Evolutionary conservation across 2,797 vertebrate species (phyloP).

Genomic region (Selene dorsalis): DNA sequence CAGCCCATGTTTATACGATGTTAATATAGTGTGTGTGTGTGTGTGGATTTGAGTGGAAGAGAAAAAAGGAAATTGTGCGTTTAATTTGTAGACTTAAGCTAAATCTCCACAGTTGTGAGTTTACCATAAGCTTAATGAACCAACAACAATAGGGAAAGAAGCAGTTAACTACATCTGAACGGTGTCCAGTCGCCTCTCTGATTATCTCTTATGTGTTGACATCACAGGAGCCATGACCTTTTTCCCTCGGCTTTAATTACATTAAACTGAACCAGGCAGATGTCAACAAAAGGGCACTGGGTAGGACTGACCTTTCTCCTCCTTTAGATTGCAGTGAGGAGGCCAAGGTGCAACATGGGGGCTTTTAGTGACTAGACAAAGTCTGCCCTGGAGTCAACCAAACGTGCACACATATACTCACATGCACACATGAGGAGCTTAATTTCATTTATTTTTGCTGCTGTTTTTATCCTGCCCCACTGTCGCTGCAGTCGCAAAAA

Average conservation of each 20-base stretch:
- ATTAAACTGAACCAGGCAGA: slow-evolving; percentile 63
- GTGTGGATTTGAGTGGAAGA: neutral
- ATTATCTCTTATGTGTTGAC: slow-evolving; percentile 32
- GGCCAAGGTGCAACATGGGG: slow-evolving; percentile 1
- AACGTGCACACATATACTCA: neutral
- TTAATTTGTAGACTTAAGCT: neutral
- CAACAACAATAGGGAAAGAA: neutral
- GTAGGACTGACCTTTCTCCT: slow-evolving; percentile 69
- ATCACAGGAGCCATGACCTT: slow-evolving; percentile 64
- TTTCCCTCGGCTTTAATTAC: slow-evolving; percentile 52
- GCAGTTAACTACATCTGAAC: neutral
- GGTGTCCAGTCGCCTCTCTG: slow-evolving; percentile 4
- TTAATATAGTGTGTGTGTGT: neutral
- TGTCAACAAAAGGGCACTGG: slow-evolving; percentile 69
- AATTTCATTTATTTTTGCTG: accelerated
- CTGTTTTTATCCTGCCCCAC: neutral
- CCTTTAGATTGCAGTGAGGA: slow-evolving; percentile 10
- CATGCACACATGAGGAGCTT: too few species aligned
- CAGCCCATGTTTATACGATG: neutral
- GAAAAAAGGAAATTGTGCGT: slow-evolving; percentile 5
- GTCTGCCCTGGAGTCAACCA: neutral
- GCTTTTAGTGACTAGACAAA: slow-evolving; percentile 18
- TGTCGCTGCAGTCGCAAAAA: neutral
- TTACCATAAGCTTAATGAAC: neutral
- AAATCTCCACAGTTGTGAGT: slow-evolving; percentile 1